Evolutionary conservation across 2,888 invertebrate species (phyloP).

Genomic region (Amblyteles armatorius): DNA sequence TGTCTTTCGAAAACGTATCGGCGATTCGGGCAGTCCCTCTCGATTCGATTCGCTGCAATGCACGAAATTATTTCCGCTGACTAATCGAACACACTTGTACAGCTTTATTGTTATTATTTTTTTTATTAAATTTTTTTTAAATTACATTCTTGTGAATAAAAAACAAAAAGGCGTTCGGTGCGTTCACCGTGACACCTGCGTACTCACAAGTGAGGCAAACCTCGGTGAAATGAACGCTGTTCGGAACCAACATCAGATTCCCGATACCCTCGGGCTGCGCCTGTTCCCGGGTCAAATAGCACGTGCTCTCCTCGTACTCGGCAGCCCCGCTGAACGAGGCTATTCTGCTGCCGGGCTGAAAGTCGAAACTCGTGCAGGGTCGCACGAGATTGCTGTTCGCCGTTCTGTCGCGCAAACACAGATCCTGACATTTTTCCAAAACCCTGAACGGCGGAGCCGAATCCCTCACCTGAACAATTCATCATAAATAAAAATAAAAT

Average conservation of each 20-base stretch:
- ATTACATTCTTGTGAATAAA: background rate
- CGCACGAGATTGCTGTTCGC: slow-evolving; percentile 92
- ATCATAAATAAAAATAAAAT: slow-evolving; percentile 6
- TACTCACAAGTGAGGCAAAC: slow-evolving; percentile 94
- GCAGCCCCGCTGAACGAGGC: slow-evolving; percentile 92
- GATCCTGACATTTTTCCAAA: slow-evolving; percentile 94
- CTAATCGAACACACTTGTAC: too few species aligned
- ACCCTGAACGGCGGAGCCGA: slow-evolving; percentile 94
- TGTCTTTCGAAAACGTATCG: slow-evolving; percentile 95
- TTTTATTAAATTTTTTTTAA: background rate
- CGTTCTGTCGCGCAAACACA: slow-evolving; percentile 92
- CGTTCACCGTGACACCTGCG: background rate
- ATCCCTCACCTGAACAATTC: slow-evolving; percentile 88
- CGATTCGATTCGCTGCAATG: slow-evolving; percentile 91
- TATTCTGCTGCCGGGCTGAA: slow-evolving; percentile 94
- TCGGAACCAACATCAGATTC: slow-evolving; percentile 94
- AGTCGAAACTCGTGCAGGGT: slow-evolving; percentile 95
- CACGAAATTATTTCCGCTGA: too few species aligned
- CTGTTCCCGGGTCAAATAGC: slow-evolving; percentile 94
- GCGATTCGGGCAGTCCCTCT: slow-evolving; percentile 94
- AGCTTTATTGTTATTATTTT: too few species aligned
- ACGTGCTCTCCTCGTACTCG: slow-evolving; percentile 95
- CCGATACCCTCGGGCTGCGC: slow-evolving; percentile 95
- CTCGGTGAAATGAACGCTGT: slow-evolving; percentile 96
- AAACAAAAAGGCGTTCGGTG: slow-evolving; percentile 34